A percentile compares a stretch with the other conserved stretches of the same genome.
These are phyloP conservation scores for Orius laevigatus DNA, from an alignment of 1,140 invertebrate species.

Conservation along the genomic window DNA sequence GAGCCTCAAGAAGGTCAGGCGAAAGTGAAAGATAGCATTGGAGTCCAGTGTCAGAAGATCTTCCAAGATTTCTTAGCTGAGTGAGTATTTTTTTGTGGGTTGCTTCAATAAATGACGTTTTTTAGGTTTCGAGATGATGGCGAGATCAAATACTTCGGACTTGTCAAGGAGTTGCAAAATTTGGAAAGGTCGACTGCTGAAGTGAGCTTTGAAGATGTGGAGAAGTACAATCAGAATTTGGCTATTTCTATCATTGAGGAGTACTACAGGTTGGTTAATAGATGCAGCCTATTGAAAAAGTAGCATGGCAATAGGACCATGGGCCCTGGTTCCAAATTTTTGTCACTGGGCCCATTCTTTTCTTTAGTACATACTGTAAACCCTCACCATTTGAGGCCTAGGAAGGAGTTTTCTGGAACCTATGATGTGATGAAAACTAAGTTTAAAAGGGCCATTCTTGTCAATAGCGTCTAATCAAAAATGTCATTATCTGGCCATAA, in stretches of 20 bases:
- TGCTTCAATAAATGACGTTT: constrained; percentile 10
- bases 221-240: constrained; percentile 83
- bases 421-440: no score
- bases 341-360: no score
- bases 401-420: no score
- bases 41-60: constrained; percentile 79
- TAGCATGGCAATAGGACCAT: no score
- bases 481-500: no score
- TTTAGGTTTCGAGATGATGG: constrained; percentile 66
- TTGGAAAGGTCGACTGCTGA: constrained; percentile 82
- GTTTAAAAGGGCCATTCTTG: no score
- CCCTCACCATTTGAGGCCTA: no score
- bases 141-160: constrained; percentile 72
- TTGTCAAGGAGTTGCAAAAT: constrained; percentile 69
- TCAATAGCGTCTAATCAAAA: no score
- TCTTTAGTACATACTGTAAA: no score
- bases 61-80: constrained; percentile 93
- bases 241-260: constrained; percentile 89
- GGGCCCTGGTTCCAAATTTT: no score
- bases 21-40: constrained; percentile 73
- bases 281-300: no score
- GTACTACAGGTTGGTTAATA: constrained; percentile 58
- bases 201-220: constrained; percentile 92
- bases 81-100: constrained; percentile 39
- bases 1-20: constrained; percentile 33